Conservation (phyloP, 2,797 vertebrate species). For the Poeciliopsis infans region DNA sequence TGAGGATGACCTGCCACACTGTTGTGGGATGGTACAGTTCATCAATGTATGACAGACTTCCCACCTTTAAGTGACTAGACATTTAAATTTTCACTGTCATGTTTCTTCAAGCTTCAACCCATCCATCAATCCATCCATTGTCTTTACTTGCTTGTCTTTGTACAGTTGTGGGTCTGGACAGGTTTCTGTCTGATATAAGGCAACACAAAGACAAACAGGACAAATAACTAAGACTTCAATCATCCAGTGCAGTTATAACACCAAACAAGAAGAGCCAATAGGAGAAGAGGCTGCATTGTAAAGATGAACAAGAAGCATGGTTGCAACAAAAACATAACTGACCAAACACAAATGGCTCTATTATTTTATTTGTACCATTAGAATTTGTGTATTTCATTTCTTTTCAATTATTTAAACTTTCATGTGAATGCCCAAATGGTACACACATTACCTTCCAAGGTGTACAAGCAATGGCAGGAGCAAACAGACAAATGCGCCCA, state of each 20-base stretch:
- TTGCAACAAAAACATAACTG: background rate
- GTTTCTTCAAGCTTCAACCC: background rate
- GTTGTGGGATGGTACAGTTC: background rate
- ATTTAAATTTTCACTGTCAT: background rate
- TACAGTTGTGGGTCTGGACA: background rate
- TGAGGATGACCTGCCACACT: background rate
- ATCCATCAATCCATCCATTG: background rate
- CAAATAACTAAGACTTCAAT: background rate
- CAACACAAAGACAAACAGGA: background rate
- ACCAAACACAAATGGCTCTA: background rate
- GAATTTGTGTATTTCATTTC: background rate
- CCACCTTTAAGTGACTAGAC: background rate
- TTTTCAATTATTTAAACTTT: slow-evolving; percentile 2
- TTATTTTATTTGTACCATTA: background rate
- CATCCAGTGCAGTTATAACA: too few species aligned
- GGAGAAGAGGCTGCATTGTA: background rate
- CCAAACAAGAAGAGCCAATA: background rate
- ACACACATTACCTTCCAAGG: slow-evolving; percentile 47
- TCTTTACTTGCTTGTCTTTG: background rate
- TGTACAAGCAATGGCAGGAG: slow-evolving; percentile 50
- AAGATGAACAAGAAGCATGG: background rate
- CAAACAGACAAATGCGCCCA: slow-evolving; percentile 32
- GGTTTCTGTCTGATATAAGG: background rate
- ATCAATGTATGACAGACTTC: background rate
- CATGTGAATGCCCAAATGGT: slow-evolving; percentile 17